Evolutionary conservation across 2,888 invertebrate genomes (phyloP), one percentile per base, ranked within the genome.

Genomic region (Ormyrus nitidulus): DNA sequence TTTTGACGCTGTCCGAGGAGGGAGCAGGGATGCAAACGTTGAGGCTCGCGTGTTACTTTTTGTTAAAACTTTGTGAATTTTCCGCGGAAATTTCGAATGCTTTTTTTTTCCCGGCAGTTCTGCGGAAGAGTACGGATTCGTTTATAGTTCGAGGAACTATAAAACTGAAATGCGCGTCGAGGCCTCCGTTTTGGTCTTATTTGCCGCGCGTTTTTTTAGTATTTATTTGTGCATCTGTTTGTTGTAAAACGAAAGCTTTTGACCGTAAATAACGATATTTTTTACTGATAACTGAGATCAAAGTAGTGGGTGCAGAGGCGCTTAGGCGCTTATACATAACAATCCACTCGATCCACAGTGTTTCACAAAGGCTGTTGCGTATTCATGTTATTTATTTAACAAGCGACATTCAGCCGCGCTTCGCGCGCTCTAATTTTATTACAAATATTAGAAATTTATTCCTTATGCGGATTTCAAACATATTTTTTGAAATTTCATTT

Each of bases 1-100:
- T 66, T 66, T 66, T 66, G 51, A 66, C 51, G n/a, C 34, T 66
- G 51, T 66, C 5, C 51, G 13, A 7, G 49, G 3, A 10, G 11
- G 46, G 5, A 44, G 34, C 13, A 0, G 5, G 59, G 2, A 34
- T 5, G 34, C 59, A 7, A 7, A 7, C 11, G 7, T 34, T 34
- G 3, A 34, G 34, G 34, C 34, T 34, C 59, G 7, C 34, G 13
- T 19, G 34, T 19, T 10, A 8, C 59, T 4, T 59, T 59, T 59
- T 59, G 7, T 19, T 19, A 19, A 48, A 48, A 46, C 19, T 65
- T 65, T 13, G 19, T 8, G 49, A 49, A 19, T 65, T 65, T 49
- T n/a, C 10, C 19, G 10, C 4, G 19, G 65, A 4, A 7, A 7
- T 48, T 48, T 10, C 11, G 34, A 44, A 8, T 44, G 8, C 44